Conservation (phyloP, 2,888 invertebrate genomes). For the Meliscaeva auricollis region DNA sequence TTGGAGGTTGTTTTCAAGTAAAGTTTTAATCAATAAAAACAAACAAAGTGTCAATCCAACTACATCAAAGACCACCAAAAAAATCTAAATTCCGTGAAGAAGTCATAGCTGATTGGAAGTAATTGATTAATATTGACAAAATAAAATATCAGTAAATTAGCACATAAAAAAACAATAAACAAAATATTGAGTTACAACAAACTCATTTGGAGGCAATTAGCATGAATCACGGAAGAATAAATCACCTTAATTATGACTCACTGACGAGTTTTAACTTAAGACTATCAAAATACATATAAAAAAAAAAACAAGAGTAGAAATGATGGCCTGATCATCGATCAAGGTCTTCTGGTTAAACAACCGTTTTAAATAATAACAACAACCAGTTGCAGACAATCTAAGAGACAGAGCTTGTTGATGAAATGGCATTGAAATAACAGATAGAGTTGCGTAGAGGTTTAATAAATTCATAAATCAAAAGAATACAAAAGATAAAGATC, state of each 20-base stretch:
- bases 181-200: neutral
- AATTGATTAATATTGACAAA: too few species aligned
- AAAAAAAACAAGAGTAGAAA: neutral
- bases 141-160: too few species aligned
- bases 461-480: neutral
- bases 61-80: neutral
- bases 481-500: neutral
- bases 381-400: neutral
- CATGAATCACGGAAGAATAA: neutral
- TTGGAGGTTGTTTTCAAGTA: neutral
- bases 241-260: slow-evolving; percentile 3
- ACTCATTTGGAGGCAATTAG: neutral
- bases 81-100: neutral
- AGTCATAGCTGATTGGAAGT: neutral
- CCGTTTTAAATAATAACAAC: neutral
- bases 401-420: neutral
- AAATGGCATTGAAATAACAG: neutral
- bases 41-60: neutral
- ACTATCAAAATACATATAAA: slow-evolving; percentile 18
- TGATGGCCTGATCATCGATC: neutral
- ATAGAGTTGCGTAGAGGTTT: neutral
- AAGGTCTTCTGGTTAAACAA: slow-evolving; percentile 21
- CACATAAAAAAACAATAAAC: too few species aligned
- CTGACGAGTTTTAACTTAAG: slow-evolving; percentile 27
- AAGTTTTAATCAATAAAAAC: neutral